Evolutionary conservation across 2,888 invertebrate genomes (phyloP).

Genomic region (Gonocerus acuteangulatus): DNA sequence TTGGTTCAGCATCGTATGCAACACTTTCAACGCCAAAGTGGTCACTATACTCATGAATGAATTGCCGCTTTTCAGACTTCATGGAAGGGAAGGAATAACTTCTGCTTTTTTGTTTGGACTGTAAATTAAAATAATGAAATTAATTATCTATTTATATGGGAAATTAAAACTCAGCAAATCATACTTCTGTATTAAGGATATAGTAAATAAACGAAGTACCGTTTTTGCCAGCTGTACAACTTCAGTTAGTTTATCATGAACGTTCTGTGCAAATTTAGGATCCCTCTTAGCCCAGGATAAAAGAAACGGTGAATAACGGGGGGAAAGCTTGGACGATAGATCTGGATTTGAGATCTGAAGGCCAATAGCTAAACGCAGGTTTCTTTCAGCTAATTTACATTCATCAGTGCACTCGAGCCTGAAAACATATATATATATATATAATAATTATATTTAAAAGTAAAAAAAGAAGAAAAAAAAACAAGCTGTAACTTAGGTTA

Average conservation of each 20-base stretch:
- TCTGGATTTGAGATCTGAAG: conserved; percentile 90
- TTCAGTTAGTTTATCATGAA: conserved; percentile 76
- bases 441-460: conserved; percentile 16
- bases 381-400: conserved; percentile 79
- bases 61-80: conserved; percentile 85
- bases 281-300: conserved; percentile 75
- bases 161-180: too few species aligned
- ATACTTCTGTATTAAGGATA: too few species aligned
- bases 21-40: conserved; percentile 90
- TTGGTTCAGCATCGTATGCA: conserved; percentile 91
- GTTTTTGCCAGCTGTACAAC: conserved; percentile 81
- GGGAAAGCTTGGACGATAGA: conserved; percentile 62
- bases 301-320: conserved; percentile 79
- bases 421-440: conserved; percentile 26
- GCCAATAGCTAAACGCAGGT: conserved; percentile 79
- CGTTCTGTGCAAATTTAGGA: conserved; percentile 66
- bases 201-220: too few species aligned
- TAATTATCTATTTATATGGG: too few species aligned
- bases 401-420: conserved; percentile 84
- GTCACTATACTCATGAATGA: conserved; percentile 89
- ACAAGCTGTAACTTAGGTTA: too few species aligned
- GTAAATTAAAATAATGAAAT: conserved; percentile 36
- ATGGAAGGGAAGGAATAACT: conserved; percentile 86
- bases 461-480: not conserved
- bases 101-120: conserved; percentile 71